Base-by-base conservation (phyloP, 2,888 invertebrate species). In the Ypsolopha sequella region DNA sequence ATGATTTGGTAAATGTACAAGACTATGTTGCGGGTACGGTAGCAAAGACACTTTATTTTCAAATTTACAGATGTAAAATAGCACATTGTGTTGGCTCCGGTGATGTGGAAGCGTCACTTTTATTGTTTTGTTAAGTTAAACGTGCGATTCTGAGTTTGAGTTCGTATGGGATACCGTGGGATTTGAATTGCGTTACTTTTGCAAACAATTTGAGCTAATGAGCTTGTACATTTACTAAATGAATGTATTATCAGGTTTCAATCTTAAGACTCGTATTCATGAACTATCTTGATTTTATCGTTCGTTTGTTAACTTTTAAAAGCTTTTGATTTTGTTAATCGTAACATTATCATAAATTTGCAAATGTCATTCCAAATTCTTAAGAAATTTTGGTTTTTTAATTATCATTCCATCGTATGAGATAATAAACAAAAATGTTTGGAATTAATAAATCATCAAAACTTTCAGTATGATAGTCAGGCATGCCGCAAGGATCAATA, bases 21-120 rank as follows among this genome's bases (percentile, higher is more conserved):
- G 14, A 82, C 80, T 78, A 73, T 73, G 81, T 84, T 78, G 84
- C 79, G 70, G 68, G 45, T 69, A 76, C 80, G 70, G 82, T 81
- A 82, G 82, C 81, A 64, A 68, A 77, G 76, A 24, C 24, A 24
- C 24, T 79, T 77, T 76, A 78, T 77, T 78, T 78, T 77, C 71
- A 73, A 80, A 80, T 78, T 74, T 68, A 69, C 75, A 77, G 71
- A 76, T 72, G 73, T 69, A 70, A 75, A 82, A 85, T 78, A 74
- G 80, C 75, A 74, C 73, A 84, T 85, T 84, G 85, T 82, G 24
- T 11, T 13, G 9, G 43, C 24, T 24, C 24, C 24, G 24, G 24
- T 24, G 24, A 24, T 24, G 24, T 9, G 43, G 43, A 14, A 43
- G 43, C 43, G 24, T 13, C 43, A 14, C 43, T 43, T 43, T 13